A percentile compares a stretch with the other conserved stretches of the same genome.
Evolutionary conservation across 1,140 invertebrate species (phyloP).

Genomic region (Cydia fagiglandana): DNA sequence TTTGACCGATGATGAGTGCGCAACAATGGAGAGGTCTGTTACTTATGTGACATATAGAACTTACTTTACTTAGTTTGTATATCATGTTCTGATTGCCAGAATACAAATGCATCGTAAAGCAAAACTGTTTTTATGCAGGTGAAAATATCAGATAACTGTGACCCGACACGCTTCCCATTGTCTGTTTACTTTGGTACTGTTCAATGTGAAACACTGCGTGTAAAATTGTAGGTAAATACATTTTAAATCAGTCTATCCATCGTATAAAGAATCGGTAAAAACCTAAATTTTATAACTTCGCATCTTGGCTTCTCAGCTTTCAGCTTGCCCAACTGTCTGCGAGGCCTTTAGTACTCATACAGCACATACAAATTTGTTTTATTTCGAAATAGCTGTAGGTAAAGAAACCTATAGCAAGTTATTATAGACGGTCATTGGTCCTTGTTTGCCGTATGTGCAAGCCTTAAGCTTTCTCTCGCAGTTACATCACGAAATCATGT

Average conservation of each 20-base stretch:
- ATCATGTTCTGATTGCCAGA: too few relatives aligned
- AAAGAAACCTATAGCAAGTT: neutral
- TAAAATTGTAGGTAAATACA: neutral
- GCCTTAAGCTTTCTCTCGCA: conserved; percentile 27
- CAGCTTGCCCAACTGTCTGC: too few relatives aligned
- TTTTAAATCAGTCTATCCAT: neutral
- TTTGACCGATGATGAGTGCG: too few relatives aligned
- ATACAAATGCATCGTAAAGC: neutral
- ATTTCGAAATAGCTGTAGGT: conserved; percentile 13
- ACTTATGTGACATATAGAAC: too few relatives aligned
- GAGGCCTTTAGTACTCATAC: too few relatives aligned
- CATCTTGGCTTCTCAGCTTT: too few relatives aligned
- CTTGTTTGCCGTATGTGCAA: conserved; percentile 5
- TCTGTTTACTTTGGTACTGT: too few relatives aligned
- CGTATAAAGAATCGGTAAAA: too few relatives aligned
- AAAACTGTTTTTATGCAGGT: conserved; percentile 10
- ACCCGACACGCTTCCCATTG: neutral
- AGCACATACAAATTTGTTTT: neutral
- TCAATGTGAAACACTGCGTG: neutral
- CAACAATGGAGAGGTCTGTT: too few relatives aligned
- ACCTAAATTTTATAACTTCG: too few relatives aligned
- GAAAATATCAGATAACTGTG: conserved; percentile 11
- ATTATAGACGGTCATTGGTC: conserved; percentile 14
- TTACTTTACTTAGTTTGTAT: too few relatives aligned
- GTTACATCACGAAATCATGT: conserved; percentile 8